Base-by-base conservation (phyloP, 2,888 invertebrate species). In the Oscheius sp. region DNA sequence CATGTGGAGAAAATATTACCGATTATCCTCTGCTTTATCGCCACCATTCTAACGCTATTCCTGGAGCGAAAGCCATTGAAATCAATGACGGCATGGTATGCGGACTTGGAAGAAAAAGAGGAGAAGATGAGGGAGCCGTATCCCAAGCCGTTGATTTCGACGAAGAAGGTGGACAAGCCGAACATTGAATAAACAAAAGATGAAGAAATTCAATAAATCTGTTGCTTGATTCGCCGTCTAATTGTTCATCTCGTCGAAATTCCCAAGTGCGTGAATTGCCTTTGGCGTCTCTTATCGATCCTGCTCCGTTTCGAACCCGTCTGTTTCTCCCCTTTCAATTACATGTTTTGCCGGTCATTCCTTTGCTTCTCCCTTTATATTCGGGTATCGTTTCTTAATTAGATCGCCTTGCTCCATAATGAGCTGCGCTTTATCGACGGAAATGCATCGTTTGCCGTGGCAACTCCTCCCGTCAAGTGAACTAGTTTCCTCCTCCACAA, bases 401-500 rank as follows among this genome's bases (percentile, higher is more conserved):
- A 47, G 47, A 47, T 47, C 47, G 47, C 3, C 47, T 20, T 8
- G 24, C 4, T 4, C 3, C 47, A 20, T 47, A 47, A 47, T 47
- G 47, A 47, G 47, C 47, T 47, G 41, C 4, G 17, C 47, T 20
- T 4, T 20, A 12, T 47, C 47, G 24, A 47, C 47, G 47, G 47
- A 47, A 47, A 47, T 12, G 24, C 47, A 5, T 17, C 47, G 5
- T 22, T 47, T 47, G 22, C 45, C 45, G 41, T 24, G 47, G 47
- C 41, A 41, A 20, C 22, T 32, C 33, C 20, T 54, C n/a, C 57
- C 38, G 38, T 41, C 57, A 26, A 38, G 54, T 54, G 54, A 32
- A 54, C 54, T 32, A 54, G 54, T 54, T 54, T 54, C n/a, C n/a
- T n/a, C n/a, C n/a, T 54, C 22, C 54, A 54, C 54, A 54, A 54